These are phyloP conservation scores for Cheilosia soror DNA, from an alignment of 2,888 invertebrate genomes.

Conservation along the genomic window DNA sequence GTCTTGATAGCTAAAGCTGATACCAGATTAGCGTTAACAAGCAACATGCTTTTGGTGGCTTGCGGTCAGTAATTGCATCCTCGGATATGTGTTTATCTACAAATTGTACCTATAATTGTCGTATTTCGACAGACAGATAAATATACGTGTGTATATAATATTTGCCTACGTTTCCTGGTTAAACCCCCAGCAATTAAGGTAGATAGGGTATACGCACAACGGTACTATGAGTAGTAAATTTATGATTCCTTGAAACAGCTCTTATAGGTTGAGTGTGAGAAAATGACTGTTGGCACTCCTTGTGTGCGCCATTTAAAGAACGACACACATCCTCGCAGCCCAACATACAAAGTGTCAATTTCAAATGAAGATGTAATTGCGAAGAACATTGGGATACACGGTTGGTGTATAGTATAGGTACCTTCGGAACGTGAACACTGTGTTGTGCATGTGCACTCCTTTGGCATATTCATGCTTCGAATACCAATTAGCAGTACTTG, in stretches of 20 bases:
- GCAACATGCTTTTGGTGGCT: slow-evolving; percentile 39
- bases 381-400: slow-evolving; percentile 49
- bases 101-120: slow-evolving; percentile 67
- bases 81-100: slow-evolving; percentile 60
- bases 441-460: slow-evolving; percentile 62
- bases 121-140: slow-evolving; percentile 45
- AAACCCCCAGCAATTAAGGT: background rate
- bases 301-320: slow-evolving; percentile 9
- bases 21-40: slow-evolving; percentile 56
- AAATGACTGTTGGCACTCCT: slow-evolving; percentile 52
- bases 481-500: slow-evolving; percentile 73
- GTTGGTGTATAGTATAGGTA: slow-evolving; percentile 1
- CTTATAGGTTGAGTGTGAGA: background rate
- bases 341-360: slow-evolving; percentile 58
- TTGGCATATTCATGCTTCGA: slow-evolving; percentile 56
- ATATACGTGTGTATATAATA: background rate
- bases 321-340: slow-evolving; percentile 1
- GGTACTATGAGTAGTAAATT: slow-evolving; percentile 57
- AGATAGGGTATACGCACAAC: slow-evolving; percentile 4
- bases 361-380: slow-evolving; percentile 74
- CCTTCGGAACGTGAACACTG: slow-evolving; percentile 25
- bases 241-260: slow-evolving; percentile 45
- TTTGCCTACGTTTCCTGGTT: slow-evolving; percentile 55
- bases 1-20: background rate
- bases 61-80: slow-evolving; percentile 64